phyloP scores from a whole-genome alignment of 1,140 invertebrate genomes.

The Neotoxoptera formosana region DNA sequence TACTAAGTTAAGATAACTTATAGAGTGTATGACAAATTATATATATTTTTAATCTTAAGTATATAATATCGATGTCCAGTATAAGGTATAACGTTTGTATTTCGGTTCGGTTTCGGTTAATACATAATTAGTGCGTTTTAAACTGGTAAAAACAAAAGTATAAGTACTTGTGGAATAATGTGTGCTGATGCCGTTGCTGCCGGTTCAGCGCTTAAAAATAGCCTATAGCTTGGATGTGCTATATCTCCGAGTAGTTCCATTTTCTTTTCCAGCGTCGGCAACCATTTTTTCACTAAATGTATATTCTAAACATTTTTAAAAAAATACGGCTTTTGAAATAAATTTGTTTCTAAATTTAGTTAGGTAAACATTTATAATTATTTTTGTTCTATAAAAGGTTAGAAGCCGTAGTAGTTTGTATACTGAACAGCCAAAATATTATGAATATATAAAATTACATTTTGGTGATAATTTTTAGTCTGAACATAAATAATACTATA shows the following conservation, averaged over 20 bases:
- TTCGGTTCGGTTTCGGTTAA: not conserved
- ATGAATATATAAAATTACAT: not conserved
- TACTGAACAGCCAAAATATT: not conserved
- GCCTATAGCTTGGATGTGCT: constrained; percentile 81
- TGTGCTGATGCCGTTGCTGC: constrained; percentile 83
- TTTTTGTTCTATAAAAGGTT: not conserved
- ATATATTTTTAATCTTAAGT: too few species aligned
- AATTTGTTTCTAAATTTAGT: not conserved
- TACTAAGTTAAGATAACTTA: not conserved
- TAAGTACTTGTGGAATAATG: constrained; percentile 82
- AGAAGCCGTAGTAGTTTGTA: too few species aligned
- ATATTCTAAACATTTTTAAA: constrained; percentile 78
- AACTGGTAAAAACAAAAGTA: not conserved
- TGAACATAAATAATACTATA: not conserved
- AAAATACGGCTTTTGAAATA: not conserved
- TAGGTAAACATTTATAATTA: not conserved
- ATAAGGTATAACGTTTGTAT: not conserved
- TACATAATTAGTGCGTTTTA: not conserved
- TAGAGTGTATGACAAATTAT: not conserved
- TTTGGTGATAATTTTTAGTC: not conserved
- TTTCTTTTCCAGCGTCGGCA: constrained; percentile 89
- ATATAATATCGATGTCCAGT: too few species aligned
- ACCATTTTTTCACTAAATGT: constrained; percentile 94
- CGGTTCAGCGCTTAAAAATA: constrained; percentile 95
- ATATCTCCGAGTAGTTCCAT: constrained; percentile 80